Conservation (phyloP, 2,797 vertebrate genomes). For the Molossus molossus region DNA sequence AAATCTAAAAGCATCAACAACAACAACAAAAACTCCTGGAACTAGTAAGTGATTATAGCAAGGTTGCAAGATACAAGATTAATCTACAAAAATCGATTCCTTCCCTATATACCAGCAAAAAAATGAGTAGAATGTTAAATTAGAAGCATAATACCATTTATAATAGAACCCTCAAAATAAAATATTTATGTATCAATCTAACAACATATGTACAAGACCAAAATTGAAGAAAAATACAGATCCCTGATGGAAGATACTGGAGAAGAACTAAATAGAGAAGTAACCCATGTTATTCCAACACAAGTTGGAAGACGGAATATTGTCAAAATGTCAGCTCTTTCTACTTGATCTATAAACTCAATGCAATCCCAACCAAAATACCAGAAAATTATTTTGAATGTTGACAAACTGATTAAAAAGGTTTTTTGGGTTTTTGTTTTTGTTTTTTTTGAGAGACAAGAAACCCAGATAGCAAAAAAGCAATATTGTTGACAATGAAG, state of each 20-base stretch:
- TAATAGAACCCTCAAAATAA: neutral
- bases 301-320: neutral
- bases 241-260: neutral
- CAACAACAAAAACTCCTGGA: neutral
- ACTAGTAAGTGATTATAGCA: neutral
- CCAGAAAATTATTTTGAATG: neutral
- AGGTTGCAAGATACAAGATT: neutral
- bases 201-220: neutral
- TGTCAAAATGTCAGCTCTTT: neutral
- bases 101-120: neutral
- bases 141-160: neutral
- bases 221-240: neutral
- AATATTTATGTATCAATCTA: neutral
- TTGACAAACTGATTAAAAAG: neutral
- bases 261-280: neutral
- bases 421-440: too few species aligned
- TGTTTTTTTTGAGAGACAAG: neutral
- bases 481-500: neutral
- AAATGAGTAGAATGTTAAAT: neutral
- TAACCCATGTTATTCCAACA: neutral
- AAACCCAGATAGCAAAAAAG: neutral
- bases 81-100: neutral
- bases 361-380: neutral
- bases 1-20: neutral
- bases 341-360: neutral